Percentiles rank a stretch among this genome's conserved stretches.
Conservation (phyloP, 2,888 invertebrate species). For the Pseudococcus viburni region DNA sequence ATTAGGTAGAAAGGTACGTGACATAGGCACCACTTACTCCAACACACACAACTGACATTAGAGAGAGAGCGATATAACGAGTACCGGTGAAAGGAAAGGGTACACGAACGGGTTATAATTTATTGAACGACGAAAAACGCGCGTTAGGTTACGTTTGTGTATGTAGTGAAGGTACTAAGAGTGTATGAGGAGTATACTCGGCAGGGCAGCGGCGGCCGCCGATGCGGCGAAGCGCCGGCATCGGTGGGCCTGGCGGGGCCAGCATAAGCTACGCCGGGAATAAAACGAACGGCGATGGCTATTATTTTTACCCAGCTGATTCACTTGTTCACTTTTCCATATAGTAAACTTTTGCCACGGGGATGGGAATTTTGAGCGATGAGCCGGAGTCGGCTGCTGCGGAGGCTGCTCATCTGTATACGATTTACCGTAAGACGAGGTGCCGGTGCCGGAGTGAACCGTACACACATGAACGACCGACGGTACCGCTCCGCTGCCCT, state of each 20-base stretch:
- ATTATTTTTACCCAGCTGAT: slow-evolving; percentile 54
- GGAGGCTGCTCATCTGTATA: not conserved
- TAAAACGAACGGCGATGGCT: slow-evolving; percentile 44
- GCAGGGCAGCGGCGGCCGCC: not conserved
- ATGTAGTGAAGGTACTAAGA: not conserved
- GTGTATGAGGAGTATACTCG: slow-evolving; percentile 6
- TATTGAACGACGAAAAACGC: slow-evolving; percentile 37
- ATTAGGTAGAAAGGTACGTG: not conserved
- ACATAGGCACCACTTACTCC: not conserved
- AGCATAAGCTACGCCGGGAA: not conserved
- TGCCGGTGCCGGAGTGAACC: not conserved
- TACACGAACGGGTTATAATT: slow-evolving; percentile 32
- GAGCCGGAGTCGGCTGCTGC: not conserved
- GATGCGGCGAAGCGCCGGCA: not conserved
- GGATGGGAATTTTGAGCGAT: slow-evolving; percentile 29
- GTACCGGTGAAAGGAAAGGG: not conserved
- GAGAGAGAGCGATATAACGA: not conserved
- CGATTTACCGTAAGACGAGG: not conserved
- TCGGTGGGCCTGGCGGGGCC: not conserved
- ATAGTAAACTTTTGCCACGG: not conserved
- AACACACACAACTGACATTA: not conserved
- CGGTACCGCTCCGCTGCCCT: not conserved
- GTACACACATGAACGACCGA: not conserved
- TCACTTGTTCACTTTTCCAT: slow-evolving; percentile 47
- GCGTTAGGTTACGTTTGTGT: slow-evolving; percentile 23